Percentiles rank a stretch among this genome's conserved stretches.
Evolutionary conservation across 2,113 vertebrate genomes (phyloP).

Genomic region (Crotophaga sulcirostris): DNA sequence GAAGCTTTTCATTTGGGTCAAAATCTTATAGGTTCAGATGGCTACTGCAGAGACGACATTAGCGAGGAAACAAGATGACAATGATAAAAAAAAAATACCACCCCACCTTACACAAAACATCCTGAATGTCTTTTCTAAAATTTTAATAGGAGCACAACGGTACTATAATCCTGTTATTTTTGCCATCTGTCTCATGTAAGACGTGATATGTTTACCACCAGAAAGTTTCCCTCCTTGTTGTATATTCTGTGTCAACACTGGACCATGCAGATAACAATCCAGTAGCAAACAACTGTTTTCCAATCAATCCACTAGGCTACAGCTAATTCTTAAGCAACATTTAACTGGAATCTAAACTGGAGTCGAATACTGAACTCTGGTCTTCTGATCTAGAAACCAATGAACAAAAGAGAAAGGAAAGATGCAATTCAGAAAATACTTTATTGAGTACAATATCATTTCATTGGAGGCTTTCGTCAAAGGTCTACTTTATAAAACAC

Average conservation of each 20-base stretch:
- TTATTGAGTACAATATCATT: conserved; percentile 65
- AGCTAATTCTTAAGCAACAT: not conserved
- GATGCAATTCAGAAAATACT: conserved; percentile 61
- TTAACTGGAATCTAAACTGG: not conserved
- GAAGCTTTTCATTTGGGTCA: not conserved
- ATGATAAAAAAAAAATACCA: not conserved
- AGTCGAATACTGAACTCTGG: not conserved
- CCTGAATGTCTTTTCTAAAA: not conserved
- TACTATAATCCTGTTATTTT: not conserved
- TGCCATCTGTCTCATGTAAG: not conserved
- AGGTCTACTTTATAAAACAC: conserved; percentile 53
- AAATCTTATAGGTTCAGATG: not conserved
- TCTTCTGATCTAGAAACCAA: not conserved
- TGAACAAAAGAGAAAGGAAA: not conserved
- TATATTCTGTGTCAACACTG: not conserved
- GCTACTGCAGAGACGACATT: not conserved
- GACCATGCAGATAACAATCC: not conserved
- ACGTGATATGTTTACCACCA: not conserved
- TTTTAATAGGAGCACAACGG: not conserved
- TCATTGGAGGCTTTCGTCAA: not conserved
- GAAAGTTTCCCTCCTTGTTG: not conserved
- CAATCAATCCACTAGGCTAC: not conserved
- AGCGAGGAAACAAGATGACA: not conserved
- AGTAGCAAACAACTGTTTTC: not conserved
- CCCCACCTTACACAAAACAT: not conserved